A percentile compares a stretch with the other conserved stretches of the same genome.
These are phyloP conservation scores for Sebastes schlegelii DNA, from an alignment of 2,113 vertebrate genomes.

Conservation along the genomic window DNA sequence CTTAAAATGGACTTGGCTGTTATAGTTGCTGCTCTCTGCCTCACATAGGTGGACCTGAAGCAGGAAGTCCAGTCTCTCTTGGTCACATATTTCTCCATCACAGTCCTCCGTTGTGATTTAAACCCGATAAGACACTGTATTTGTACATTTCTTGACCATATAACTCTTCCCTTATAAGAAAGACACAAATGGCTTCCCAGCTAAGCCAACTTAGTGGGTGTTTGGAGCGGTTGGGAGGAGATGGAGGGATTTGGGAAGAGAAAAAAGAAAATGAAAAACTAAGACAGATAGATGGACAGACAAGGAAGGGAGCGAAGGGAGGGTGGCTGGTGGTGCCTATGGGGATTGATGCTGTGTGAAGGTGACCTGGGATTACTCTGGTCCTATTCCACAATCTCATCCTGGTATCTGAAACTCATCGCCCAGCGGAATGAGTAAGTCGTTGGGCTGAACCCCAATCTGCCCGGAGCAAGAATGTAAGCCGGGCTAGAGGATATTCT, in stretches of 20 bases:
- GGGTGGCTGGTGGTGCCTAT: constrained; percentile 20
- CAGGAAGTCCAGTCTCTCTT: neutral
- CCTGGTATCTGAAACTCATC: constrained; percentile 69
- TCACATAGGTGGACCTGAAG: neutral
- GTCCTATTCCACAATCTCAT: constrained; percentile 71
- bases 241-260: constrained; percentile 19
- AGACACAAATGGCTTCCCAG: neutral
- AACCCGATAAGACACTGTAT: neutral
- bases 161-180: neutral
- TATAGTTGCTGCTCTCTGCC: neutral
- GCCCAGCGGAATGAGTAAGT: constrained; percentile 61
- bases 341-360: constrained; percentile 62
- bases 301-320: neutral
- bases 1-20: neutral
- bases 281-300: constrained; percentile 32
- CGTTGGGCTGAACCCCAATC: constrained; percentile 53
- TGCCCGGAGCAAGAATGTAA: constrained; percentile 46
- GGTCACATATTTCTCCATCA: neutral
- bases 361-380: constrained; percentile 77
- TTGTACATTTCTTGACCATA: constrained; percentile 7
- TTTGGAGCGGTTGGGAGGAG: constrained; percentile 2
- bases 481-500: constrained; percentile 38
- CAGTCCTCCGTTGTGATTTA: neutral
- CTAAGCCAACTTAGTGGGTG: neutral
- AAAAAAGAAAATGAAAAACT: constrained; percentile 10